A percentile compares a stretch with the other conserved stretches of the same genome.
These are phyloP conservation scores for Laticauda laticaudata DNA, from an alignment of 2,113 vertebrate species.

Conservation along the genomic window DNA sequence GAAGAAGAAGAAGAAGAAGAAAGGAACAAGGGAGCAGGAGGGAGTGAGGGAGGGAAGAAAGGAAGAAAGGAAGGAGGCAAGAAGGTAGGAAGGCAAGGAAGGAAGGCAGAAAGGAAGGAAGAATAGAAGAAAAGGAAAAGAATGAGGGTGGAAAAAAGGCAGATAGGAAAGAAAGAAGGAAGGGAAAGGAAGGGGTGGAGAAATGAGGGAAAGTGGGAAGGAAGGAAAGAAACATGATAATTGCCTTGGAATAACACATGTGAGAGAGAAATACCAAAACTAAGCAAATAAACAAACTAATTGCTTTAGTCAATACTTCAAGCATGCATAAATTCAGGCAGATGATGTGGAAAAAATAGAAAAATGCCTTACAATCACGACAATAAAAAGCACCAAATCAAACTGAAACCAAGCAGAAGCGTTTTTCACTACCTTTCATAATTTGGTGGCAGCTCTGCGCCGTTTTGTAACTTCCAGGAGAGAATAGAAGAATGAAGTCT, in stretches of 20 bases:
- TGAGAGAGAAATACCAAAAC: not conserved
- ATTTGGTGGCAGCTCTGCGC: constrained; percentile 34
- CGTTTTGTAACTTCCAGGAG: constrained; percentile 11
- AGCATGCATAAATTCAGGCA: not conserved
- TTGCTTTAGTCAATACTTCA: not conserved
- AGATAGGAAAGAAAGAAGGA: no score
- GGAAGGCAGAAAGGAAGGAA: no score
- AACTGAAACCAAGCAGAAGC: not conserved
- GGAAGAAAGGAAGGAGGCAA: no score
- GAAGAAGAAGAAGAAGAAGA: no score
- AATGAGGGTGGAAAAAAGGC: no score
- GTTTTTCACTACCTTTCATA: not conserved
- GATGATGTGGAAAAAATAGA: fast-evolving
- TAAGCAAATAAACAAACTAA: not conserved
- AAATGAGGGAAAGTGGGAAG: no score
- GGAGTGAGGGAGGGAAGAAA: no score
- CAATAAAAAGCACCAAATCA: constrained; percentile 22
- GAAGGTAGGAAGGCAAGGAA: no score
- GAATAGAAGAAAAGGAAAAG: no score
- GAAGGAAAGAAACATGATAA: no score
- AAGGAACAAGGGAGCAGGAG: no score
- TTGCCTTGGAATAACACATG: not conserved
- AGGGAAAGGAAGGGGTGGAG: no score
- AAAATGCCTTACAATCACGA: not conserved
- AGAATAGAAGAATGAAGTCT: not conserved